Evolutionary conservation across 2,797 vertebrate species (phyloP).

Genomic region (Argentina silus): DNA sequence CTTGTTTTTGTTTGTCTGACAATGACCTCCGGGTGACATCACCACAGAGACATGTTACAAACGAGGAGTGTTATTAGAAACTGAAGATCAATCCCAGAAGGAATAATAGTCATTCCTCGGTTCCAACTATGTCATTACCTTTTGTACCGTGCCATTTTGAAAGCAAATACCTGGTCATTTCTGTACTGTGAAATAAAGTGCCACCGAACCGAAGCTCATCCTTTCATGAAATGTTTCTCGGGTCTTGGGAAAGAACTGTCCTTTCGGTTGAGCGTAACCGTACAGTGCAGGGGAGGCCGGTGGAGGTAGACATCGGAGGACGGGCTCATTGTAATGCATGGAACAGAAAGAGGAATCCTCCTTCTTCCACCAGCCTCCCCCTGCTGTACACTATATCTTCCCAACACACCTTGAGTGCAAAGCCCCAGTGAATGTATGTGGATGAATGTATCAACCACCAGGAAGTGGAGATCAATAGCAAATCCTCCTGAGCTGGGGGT

Average conservation of each 20-base stretch:
- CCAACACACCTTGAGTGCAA: neutral
- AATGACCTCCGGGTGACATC: constrained; percentile 78
- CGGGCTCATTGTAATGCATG: neutral
- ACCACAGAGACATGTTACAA: constrained; percentile 67
- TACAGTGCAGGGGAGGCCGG: too few relatives aligned
- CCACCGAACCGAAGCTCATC: too few relatives aligned
- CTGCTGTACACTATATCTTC: neutral
- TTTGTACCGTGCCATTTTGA: too few relatives aligned
- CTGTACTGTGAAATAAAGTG: too few relatives aligned
- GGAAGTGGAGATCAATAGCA: constrained; percentile 71
- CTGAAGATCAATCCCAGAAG: neutral
- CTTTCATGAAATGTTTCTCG: too few relatives aligned
- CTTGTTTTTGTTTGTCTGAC: constrained; percentile 28
- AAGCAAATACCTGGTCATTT: too few relatives aligned
- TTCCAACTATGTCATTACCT: too few relatives aligned
- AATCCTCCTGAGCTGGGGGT: constrained; percentile 66
- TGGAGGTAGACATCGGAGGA: too few relatives aligned
- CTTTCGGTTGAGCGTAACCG: too few relatives aligned
- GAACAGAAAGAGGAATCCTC: neutral
- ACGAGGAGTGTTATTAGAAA: constrained; percentile 66
- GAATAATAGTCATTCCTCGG: neutral
- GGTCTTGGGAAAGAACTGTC: too few relatives aligned
- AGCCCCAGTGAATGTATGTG: constrained; percentile 3
- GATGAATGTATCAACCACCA: constrained; percentile 24
- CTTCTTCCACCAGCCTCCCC: constrained; percentile 25